Evolutionary conservation across 2,888 invertebrate genomes (phyloP).

Genomic region (Andrena bucephala): DNA sequence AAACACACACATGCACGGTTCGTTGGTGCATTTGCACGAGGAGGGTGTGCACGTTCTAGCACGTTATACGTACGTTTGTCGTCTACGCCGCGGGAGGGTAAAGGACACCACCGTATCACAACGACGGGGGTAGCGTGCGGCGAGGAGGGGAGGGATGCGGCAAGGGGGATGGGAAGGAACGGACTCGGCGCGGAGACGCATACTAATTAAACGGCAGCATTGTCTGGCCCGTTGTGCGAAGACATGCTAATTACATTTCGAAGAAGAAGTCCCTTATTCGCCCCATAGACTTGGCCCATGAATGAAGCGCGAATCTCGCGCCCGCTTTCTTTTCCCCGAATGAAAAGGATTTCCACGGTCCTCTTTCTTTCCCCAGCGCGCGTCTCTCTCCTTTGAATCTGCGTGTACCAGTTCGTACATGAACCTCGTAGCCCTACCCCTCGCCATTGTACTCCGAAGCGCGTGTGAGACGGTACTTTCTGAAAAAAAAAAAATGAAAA

Average conservation of each 20-base stretch:
- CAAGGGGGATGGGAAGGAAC: constrained; percentile 42
- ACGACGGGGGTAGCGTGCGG: neutral
- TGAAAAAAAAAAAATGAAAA: constrained; percentile 22
- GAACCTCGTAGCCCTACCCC: constrained; percentile 34
- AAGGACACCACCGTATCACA: constrained; percentile 28
- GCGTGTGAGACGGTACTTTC: constrained; percentile 30
- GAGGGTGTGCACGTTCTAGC: constrained; percentile 6
- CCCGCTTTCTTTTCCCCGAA: constrained; percentile 67
- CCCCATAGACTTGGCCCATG: constrained; percentile 60
- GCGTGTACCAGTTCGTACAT: constrained; percentile 48
- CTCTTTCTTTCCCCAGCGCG: constrained; percentile 24
- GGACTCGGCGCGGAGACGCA: constrained; percentile 62
- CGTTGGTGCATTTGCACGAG: constrained; percentile 30
- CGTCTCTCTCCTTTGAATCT: constrained; percentile 38
- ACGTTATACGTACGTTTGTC: constrained; percentile 30
- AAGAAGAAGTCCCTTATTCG: constrained; percentile 74
- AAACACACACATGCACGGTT: constrained; percentile 26
- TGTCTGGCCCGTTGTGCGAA: constrained; percentile 78
- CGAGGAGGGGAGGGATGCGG: neutral
- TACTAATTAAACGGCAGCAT: constrained; percentile 81
- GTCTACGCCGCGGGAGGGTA: constrained; percentile 32
- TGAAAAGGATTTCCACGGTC: constrained; percentile 65
- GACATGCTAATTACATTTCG: constrained; percentile 84
- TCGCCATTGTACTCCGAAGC: constrained; percentile 48
- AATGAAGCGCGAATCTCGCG: constrained; percentile 76